These are phyloP conservation scores for Frieseomelitta varia DNA, from an alignment of 1,140 invertebrate genomes.

Conservation along the genomic window DNA sequence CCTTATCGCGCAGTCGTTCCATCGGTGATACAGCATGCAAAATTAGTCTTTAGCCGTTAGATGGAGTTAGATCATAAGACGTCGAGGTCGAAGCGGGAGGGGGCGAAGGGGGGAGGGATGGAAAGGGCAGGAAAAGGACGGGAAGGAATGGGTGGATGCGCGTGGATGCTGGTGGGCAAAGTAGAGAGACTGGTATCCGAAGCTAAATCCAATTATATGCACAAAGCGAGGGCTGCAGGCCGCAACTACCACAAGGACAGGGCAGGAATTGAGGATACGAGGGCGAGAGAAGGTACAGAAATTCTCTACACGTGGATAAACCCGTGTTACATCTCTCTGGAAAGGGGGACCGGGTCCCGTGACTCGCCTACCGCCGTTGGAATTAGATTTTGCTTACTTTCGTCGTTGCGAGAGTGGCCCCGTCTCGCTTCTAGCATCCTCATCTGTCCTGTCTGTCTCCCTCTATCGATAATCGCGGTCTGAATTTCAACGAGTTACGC, in stretches of 20 bases:
- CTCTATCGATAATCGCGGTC: slow-evolving; percentile 43
- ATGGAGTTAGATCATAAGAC: slow-evolving; percentile 47
- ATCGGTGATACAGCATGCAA: background rate
- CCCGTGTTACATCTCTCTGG: slow-evolving; percentile 45
- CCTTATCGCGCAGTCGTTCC: background rate
- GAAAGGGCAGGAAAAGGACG: slow-evolving; percentile 34
- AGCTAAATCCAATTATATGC: slow-evolving; percentile 75
- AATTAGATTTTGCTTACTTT: slow-evolving; percentile 62
- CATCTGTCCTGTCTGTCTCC: slow-evolving; percentile 21
- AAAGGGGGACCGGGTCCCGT: slow-evolving; percentile 43
- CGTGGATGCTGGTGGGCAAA: slow-evolving; percentile 39
- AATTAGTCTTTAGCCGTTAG: slow-evolving; percentile 22
- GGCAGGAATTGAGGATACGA: slow-evolving; percentile 59
- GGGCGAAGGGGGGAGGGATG: background rate
- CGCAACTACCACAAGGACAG: slow-evolving; percentile 66
- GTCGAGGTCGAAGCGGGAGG: background rate
- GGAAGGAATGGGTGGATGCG: slow-evolving; percentile 11
- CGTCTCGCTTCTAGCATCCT: slow-evolving; percentile 3
- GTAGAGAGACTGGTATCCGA: slow-evolving; percentile 58
- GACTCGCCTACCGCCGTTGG: slow-evolving; percentile 48
- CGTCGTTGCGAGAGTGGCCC: slow-evolving; percentile 30
- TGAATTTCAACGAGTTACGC: slow-evolving; percentile 49
- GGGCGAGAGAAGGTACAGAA: slow-evolving; percentile 48
- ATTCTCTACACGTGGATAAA: slow-evolving; percentile 58
- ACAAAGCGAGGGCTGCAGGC: slow-evolving; percentile 69